Evolutionary conservation across 2,888 invertebrate species (phyloP), one percentile per base, ranked within the genome.

Genomic region (Nebria brevicollis): DNA sequence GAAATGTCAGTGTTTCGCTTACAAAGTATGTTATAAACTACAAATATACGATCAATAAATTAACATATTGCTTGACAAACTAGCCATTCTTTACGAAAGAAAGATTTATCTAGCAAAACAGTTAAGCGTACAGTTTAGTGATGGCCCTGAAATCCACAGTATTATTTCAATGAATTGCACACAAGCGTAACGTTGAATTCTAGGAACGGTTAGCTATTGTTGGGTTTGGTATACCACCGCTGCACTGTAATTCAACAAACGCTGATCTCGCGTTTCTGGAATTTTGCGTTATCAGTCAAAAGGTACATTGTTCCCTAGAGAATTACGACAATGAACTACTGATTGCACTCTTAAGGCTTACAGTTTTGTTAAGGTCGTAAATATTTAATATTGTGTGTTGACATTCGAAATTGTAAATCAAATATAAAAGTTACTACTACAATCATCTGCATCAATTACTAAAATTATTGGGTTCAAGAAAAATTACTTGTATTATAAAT

Each of bases 11-110:
- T 54, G 54, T 11, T 54, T 11, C 8, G 11, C 54, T 54, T 54
- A 54, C 13, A 13, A 54, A 54, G 54, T 11, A 54, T 54, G 54
- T 54, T 54, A 54, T 11, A 54, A 54, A 13, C 54, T 13, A 54
- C 54, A 54, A 54, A 54, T 54, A 54, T 54, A 54, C 54, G 54
- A 54, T 54, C 54, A 54, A 54, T 54, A 54, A 54, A 54, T 54
- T 54, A 54, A 54, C 4, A 54, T 13, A 54, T 2, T 6, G 13
- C 54, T 54, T 54, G 54, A 54, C 11, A 8, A 54, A 54, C 7
- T 13, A 54, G 8, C 54, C 8, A 11, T 54, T 54, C 54, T 54
- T 54, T 5, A 54, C 54, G 0, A 54, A 54, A 54, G 54, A 54
- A 54, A 11, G 54, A 54, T 54, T 54, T 54, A 54, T 54, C 13